Conservation (phyloP, 2,113 vertebrate species). For the Mustela nigripes region DNA sequence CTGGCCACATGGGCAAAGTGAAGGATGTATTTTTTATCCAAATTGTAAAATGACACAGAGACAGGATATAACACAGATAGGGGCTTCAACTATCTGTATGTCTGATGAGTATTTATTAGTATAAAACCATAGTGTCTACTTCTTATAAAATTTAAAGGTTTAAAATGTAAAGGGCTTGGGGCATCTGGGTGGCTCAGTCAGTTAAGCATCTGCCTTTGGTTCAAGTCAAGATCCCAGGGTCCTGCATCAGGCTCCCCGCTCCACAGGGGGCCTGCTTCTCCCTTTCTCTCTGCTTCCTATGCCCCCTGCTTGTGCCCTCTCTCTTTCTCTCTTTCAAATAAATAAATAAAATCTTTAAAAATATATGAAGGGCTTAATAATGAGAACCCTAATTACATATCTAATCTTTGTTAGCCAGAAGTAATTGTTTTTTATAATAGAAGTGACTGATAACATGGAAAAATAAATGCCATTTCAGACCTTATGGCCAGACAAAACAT, state of each 20-base stretch:
- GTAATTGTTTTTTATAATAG: background rate
- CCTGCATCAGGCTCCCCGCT: no score
- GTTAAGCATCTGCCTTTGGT: no score
- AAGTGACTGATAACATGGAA: background rate
- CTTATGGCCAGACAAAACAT: background rate
- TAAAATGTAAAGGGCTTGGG: background rate
- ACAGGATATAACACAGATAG: background rate
- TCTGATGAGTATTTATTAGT: background rate
- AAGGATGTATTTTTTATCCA: background rate
- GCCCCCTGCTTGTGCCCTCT: no score
- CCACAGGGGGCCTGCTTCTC: no score
- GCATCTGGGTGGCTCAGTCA: no score
- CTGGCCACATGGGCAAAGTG: background rate
- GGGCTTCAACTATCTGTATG: background rate
- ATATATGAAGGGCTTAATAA: background rate
- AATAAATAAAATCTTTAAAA: no score
- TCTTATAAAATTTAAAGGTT: background rate
- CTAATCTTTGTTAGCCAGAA: background rate
- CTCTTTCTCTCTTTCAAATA: no score
- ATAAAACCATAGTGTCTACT: background rate
- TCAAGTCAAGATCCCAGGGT: no score
- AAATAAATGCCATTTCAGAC: background rate
- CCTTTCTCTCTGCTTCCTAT: no score
- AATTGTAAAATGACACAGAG: background rate
- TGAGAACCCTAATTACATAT: background rate